phyloP scores from a whole-genome alignment of 2,888 invertebrate genomes.

The Axea sp. region DNA sequence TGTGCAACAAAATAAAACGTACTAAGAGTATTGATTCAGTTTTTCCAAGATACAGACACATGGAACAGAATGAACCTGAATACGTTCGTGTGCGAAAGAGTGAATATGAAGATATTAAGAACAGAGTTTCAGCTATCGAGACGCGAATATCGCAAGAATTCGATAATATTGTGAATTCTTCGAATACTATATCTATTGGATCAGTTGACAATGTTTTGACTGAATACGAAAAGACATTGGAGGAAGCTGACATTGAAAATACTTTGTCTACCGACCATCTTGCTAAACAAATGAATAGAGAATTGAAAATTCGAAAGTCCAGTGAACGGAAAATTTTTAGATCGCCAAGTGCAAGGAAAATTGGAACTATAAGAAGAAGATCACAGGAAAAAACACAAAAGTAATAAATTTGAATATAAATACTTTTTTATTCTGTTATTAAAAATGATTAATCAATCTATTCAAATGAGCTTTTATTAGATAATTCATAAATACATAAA shows the following conservation, averaged over 20 bases:
- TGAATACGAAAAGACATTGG: constrained; percentile 87
- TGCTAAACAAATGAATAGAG: constrained; percentile 85
- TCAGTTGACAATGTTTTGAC: constrained; percentile 85
- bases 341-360: constrained; percentile 90
- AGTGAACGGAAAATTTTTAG: constrained; percentile 86
- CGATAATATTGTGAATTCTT: constrained; percentile 71
- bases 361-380: constrained; percentile 86
- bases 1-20: constrained; percentile 23
- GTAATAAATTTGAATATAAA: too few species aligned
- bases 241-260: constrained; percentile 84
- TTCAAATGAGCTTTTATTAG: too few species aligned
- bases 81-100: constrained; percentile 87
- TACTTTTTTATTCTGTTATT: too few species aligned
- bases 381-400: constrained; percentile 82
- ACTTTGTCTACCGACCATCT: constrained; percentile 85
- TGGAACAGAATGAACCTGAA: constrained; percentile 79
- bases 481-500: too few species aligned
- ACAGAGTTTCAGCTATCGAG: constrained; percentile 87
- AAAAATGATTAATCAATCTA: too few species aligned
- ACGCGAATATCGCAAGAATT: constrained; percentile 84
- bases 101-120: constrained; percentile 89
- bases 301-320: constrained; percentile 86
- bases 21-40: constrained; percentile 49
- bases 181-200: constrained; percentile 75
- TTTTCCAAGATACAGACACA: constrained; percentile 2